phyloP scores from a whole-genome alignment of 2,797 vertebrate genomes.

The Melanitta fusca region DNA sequence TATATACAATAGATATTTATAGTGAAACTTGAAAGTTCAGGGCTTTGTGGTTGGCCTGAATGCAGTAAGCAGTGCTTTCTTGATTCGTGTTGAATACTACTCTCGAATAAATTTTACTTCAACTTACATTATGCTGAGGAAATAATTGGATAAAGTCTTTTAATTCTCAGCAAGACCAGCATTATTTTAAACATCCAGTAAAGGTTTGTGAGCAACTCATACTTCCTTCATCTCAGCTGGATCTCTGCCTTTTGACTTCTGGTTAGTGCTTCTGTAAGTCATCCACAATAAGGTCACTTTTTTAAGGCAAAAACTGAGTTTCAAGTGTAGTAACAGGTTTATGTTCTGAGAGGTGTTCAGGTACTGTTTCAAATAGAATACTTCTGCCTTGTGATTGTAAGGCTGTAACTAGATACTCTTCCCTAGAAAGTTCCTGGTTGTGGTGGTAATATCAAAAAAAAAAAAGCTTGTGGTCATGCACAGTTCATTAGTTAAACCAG shows the following conservation, averaged over 20 bases:
- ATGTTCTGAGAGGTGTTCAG: not conserved
- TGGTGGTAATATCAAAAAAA: not conserved
- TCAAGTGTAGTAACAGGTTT: not conserved
- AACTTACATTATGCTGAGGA: not conserved
- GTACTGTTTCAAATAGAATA: rapidly evolving
- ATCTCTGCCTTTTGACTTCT: not conserved
- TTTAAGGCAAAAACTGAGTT: not conserved
- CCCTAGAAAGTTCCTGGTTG: not conserved
- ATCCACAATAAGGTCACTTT: not conserved
- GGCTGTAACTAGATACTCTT: not conserved
- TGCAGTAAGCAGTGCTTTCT: not conserved
- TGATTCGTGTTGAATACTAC: not conserved
- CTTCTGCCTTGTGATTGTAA: not conserved
- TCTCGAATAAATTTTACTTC: not conserved
- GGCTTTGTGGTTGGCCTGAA: not conserved
- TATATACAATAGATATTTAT: not conserved
- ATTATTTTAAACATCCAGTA: not conserved
- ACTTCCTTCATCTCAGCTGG: not conserved
- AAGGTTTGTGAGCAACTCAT: not conserved
- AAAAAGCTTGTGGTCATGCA: rapidly evolving
- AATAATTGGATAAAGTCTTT: not conserved
- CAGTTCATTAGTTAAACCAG: not conserved
- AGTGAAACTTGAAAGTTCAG: not conserved
- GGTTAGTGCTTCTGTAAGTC: not conserved
- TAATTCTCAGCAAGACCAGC: not conserved